Conservation (phyloP, 1,140 invertebrate species). For the Ceratitis capitata region DNA sequence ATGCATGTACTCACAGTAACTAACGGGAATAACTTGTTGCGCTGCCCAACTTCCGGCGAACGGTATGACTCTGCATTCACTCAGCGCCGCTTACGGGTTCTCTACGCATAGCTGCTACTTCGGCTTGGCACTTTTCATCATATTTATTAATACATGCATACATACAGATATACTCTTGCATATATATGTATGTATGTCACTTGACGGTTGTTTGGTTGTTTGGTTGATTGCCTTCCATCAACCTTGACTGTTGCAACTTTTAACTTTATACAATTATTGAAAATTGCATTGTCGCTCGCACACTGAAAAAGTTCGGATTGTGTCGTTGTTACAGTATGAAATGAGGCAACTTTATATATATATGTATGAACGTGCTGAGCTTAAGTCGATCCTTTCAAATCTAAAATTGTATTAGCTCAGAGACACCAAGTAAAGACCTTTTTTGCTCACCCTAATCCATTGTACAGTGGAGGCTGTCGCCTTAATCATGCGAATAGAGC, state of each 20-base stretch:
- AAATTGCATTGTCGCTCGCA: background rate
- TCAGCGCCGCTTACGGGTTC: background rate
- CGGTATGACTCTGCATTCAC: background rate
- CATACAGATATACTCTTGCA: too few relatives aligned
- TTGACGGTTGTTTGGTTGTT: background rate
- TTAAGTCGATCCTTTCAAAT: too few relatives aligned
- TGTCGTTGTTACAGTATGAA: too few relatives aligned
- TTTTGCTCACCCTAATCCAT: too few relatives aligned
- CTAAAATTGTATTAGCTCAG: too few relatives aligned
- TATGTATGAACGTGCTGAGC: too few relatives aligned
- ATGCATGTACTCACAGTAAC: background rate
- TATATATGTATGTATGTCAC: background rate
- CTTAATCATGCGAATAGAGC: too few relatives aligned
- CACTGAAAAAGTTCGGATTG: too few relatives aligned
- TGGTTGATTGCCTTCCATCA: background rate
- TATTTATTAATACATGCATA: background rate
- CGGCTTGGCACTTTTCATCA: background rate
- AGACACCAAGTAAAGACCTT: too few relatives aligned
- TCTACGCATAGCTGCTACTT: background rate
- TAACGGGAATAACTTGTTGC: slow-evolving; percentile 16
- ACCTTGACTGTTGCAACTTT: background rate
- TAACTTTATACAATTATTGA: background rate
- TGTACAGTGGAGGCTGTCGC: too few relatives aligned
- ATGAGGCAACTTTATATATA: too few relatives aligned
- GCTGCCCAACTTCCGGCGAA: background rate